phyloP scores from a whole-genome alignment of 2,888 invertebrate species.

The Aquatica leii region DNA sequence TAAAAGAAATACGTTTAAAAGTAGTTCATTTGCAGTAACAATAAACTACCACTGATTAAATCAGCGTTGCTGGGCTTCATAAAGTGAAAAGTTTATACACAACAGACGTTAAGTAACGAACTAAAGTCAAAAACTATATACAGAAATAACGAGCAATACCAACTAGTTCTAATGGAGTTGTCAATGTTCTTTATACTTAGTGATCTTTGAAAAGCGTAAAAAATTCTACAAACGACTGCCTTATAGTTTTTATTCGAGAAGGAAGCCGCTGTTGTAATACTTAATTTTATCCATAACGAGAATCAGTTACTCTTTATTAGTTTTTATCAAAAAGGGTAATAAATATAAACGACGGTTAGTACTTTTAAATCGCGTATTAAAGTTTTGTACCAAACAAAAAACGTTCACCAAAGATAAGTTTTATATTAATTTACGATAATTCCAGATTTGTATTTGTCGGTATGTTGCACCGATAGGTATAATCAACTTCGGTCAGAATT shows the following conservation, averaged over 20 bases:
- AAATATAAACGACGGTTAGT: neutral
- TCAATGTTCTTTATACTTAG: slow-evolving; percentile 48
- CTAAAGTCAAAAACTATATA: slow-evolving; percentile 47
- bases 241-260: slow-evolving; percentile 50
- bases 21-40: no score
- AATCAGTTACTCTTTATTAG: slow-evolving; percentile 22
- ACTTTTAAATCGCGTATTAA: neutral
- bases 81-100: slow-evolving; percentile 46
- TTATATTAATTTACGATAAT: slow-evolving; percentile 2
- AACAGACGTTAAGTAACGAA: slow-evolving; percentile 38
- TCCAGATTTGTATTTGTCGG: neutral
- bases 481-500: slow-evolving; percentile 8
- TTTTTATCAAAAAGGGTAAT: slow-evolving; percentile 5
- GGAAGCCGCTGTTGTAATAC: slow-evolving; percentile 50
- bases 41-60: slow-evolving; percentile 20
- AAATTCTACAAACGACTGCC: slow-evolving; percentile 52
- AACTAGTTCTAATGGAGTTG: slow-evolving; percentile 49
- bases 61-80: slow-evolving; percentile 29
- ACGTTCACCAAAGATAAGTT: neutral
- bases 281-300: slow-evolving; percentile 40
- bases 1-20: no score
- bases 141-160: slow-evolving; percentile 46
- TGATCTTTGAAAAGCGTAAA: slow-evolving; percentile 52
- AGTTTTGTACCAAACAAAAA: neutral
- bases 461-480: slow-evolving; percentile 19